A percentile compares a stretch with the other conserved stretches of the same genome.
Conservation (phyloP, 2,888 invertebrate species). For the Callinectes sapidus region DNA sequence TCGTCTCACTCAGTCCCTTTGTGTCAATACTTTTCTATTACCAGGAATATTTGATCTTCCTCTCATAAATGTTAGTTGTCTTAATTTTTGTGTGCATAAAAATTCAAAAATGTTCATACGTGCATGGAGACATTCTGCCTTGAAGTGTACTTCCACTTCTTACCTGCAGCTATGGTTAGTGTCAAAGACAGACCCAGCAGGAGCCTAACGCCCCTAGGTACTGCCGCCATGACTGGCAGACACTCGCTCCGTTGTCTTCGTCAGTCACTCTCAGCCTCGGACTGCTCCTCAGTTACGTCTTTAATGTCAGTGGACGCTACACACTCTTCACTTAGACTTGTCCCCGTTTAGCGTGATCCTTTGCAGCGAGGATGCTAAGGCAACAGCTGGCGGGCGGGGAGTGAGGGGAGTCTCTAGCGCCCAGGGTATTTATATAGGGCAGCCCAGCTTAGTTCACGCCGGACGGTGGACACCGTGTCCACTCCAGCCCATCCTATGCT, state of each 20-base stretch:
- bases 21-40: no score
- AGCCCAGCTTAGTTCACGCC: background rate
- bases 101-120: background rate
- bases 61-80: background rate
- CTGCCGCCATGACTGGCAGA: background rate
- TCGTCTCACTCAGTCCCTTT: background rate
- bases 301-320: background rate
- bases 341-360: background rate
- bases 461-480: background rate
- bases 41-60: background rate
- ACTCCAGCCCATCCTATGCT: background rate
- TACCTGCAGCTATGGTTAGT: background rate
- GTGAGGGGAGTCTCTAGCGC: conserved; percentile 34
- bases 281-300: background rate
- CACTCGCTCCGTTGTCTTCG: background rate
- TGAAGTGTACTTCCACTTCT: background rate
- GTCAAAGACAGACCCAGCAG: conserved; percentile 16
- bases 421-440: conserved; percentile 27
- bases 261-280: background rate
- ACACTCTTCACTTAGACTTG: conserved; percentile 7
- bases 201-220: background rate
- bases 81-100: background rate
- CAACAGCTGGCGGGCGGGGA: background rate
- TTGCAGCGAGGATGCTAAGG: background rate
- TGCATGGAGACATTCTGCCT: no score